These are phyloP conservation scores for Euura saliciscinereae DNA, from an alignment of 1,140 invertebrate species.

Conservation along the genomic window DNA sequence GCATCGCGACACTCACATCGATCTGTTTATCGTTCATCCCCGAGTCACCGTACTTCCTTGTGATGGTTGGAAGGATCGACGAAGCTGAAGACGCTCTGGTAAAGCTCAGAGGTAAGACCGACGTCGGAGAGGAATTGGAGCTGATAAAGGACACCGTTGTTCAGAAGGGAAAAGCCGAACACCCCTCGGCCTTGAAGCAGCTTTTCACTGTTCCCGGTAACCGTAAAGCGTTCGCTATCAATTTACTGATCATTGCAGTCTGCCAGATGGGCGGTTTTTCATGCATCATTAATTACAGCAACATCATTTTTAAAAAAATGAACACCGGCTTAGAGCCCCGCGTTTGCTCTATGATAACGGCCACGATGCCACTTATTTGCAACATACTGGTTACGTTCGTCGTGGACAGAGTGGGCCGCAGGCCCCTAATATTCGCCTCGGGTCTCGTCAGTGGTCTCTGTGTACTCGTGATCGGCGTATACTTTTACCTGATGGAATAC, in stretches of 20 bases:
- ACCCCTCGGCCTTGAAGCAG: slow-evolving; percentile 50
- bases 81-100: slow-evolving; percentile 32
- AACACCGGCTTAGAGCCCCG: slow-evolving; percentile 48
- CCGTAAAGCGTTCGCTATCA: slow-evolving; percentile 68
- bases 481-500: slow-evolving; percentile 63
- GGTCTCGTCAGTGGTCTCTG: slow-evolving; percentile 30
- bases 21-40: slow-evolving; percentile 56
- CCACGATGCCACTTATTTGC: slow-evolving; percentile 52
- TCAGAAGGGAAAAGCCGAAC: slow-evolving; percentile 53
- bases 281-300: slow-evolving; percentile 72
- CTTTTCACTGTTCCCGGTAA: slow-evolving; percentile 64
- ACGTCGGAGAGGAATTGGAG: slow-evolving; percentile 45
- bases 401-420: slow-evolving; percentile 59
- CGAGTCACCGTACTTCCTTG: slow-evolving; percentile 56
- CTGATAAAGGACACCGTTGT: slow-evolving; percentile 40
- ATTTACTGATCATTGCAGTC: slow-evolving; percentile 67
- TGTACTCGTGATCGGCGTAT: slow-evolving; percentile 63
- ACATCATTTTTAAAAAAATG: slow-evolving; percentile 73
- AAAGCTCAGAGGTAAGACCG: slow-evolving; percentile 29
- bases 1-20: slow-evolving; percentile 46
- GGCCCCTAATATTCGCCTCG: slow-evolving; percentile 58
- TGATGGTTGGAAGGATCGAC: slow-evolving; percentile 19
- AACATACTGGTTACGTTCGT: slow-evolving; percentile 38
- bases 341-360: slow-evolving; percentile 54
- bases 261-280: slow-evolving; percentile 77